phyloP scores from a whole-genome alignment of 2,797 vertebrate genomes.

The Cirrhinus molitorella region DNA sequence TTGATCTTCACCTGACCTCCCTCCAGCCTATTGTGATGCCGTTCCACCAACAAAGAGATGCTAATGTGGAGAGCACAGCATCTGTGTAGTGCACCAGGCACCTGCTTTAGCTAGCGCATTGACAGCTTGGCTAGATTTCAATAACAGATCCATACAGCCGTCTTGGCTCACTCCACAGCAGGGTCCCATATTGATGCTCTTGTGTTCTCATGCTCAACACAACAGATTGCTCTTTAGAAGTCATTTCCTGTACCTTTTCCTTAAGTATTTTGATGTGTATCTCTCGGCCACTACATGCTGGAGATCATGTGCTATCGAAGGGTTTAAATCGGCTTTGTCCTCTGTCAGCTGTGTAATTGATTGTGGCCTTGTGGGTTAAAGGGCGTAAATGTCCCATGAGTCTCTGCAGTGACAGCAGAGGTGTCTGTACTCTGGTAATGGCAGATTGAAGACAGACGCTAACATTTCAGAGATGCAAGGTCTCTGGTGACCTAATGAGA shows the following conservation, averaged over 20 bases:
- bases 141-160: constrained; percentile 55
- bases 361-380: constrained; percentile 47
- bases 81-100: constrained; percentile 47
- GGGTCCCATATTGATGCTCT: constrained; percentile 46
- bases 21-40: constrained; percentile 35
- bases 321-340: constrained; percentile 33
- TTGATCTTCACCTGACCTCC: constrained; percentile 43
- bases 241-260: constrained; percentile 32
- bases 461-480: constrained; percentile 50
- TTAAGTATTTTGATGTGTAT: constrained; percentile 5
- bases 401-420: constrained; percentile 24
- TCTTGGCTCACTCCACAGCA: constrained; percentile 35
- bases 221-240: constrained; percentile 42
- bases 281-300: not conserved
- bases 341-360: constrained; percentile 50
- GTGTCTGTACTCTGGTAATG: constrained; percentile 38
- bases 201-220: constrained; percentile 35
- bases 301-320: not conserved
- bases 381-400: constrained; percentile 43
- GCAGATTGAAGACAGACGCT: constrained; percentile 49
- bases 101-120: constrained; percentile 49
- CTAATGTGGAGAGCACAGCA: constrained; percentile 48
- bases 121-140: constrained; percentile 57
- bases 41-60: constrained; percentile 42
- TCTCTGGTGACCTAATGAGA: constrained; percentile 34